Evolutionary conservation across 2,113 vertebrate species (phyloP).

Genomic region (Cavia aperea): DNA sequence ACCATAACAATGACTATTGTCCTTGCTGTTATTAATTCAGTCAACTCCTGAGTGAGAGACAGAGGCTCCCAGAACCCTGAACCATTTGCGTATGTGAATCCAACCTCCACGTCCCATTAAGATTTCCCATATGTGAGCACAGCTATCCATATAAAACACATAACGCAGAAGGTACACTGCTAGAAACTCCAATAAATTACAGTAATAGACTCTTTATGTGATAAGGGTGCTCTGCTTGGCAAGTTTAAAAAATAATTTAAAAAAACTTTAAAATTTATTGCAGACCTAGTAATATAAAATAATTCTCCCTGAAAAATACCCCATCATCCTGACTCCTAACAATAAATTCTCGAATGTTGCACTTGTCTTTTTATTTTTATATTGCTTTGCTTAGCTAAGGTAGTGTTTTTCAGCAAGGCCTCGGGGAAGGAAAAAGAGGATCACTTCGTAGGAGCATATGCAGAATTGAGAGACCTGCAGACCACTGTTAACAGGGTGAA

Average conservation of each 20-base stretch:
- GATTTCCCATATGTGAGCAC: not conserved
- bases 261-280: slow-evolving; percentile 10
- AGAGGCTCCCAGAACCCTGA: not conserved
- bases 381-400: slow-evolving; percentile 11
- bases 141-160: not conserved
- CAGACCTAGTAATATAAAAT: not conserved
- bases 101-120: not conserved
- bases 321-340: not conserved
- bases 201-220: not conserved
- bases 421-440: slow-evolving; percentile 21
- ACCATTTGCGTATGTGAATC: not conserved
- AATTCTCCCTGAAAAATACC: slow-evolving; percentile 37
- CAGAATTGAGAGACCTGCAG: slow-evolving; percentile 46
- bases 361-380: not conserved
- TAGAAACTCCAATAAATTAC: not conserved
- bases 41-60: not conserved
- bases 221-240: not conserved
- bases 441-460: slow-evolving; percentile 48
- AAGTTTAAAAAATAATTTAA: not conserved
- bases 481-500: slow-evolving; percentile 52
- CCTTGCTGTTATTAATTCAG: not conserved
- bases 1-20: not conserved
- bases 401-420: not conserved
- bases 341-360: not conserved
- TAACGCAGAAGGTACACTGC: not conserved